Conservation (phyloP, 1,140 invertebrate genomes). For the Cardiocondyla obscurior region DNA sequence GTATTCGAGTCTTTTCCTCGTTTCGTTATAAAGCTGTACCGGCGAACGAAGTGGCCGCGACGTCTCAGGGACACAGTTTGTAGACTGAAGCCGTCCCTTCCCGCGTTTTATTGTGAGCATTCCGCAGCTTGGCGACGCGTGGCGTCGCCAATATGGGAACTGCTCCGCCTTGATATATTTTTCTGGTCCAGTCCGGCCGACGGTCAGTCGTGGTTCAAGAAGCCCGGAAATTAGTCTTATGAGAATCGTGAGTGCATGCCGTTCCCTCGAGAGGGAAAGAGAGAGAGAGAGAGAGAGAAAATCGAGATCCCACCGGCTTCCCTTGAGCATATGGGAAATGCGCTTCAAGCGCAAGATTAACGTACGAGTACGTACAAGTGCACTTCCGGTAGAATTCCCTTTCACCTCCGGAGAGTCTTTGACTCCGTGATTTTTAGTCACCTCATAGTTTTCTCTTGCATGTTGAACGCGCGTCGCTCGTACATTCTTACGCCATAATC, state of each 20-base stretch:
- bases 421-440: conserved; percentile 33
- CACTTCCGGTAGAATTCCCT: conserved; percentile 28
- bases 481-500: not conserved
- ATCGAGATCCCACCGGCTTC: not conserved
- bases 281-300: not conserved
- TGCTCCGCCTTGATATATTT: conserved; percentile 78
- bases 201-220: conserved; percentile 65
- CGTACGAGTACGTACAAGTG: not conserved
- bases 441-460: conserved; percentile 26
- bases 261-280: conserved; percentile 6
- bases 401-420: conserved; percentile 30
- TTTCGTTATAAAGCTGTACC: not conserved
- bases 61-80: conserved; percentile 30
- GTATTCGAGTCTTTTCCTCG: not conserved
- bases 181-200: conserved; percentile 72
- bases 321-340: conserved; percentile 23
- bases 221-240: conserved; percentile 74
- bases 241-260: conserved; percentile 44
- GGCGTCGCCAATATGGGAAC: conserved; percentile 54
- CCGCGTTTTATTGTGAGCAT: conserved; percentile 34
- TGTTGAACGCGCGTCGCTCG: not conserved
- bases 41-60: not conserved
- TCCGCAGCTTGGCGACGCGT: not conserved
- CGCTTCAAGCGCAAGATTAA: not conserved
- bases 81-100: not conserved